Percentiles rank a stretch among this genome's conserved stretches.
phyloP scores from a whole-genome alignment of 2,797 vertebrate species.

The Sebastiscus albofasciatus region DNA sequence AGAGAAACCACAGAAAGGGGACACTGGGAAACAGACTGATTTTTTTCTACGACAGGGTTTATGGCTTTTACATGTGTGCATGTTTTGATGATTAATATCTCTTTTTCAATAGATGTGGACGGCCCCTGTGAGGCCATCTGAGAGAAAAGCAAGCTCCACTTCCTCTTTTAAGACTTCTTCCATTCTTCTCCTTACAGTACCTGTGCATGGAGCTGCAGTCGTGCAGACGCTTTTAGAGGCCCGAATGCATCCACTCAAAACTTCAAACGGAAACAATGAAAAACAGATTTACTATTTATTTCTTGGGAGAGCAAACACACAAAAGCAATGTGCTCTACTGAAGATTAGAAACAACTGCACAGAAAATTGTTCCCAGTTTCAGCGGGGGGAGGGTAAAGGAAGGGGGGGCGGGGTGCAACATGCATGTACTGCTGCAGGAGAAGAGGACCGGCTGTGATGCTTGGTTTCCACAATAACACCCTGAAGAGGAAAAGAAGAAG shows the following conservation, averaged over 20 bases:
- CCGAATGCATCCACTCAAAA: conserved; percentile 39
- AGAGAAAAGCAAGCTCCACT: neutral
- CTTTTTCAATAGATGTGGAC: neutral
- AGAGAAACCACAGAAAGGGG: conserved; percentile 16
- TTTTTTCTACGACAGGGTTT: conserved; percentile 6
- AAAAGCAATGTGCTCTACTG: conserved; percentile 60
- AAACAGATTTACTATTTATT: conserved; percentile 65
- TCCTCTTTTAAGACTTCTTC: neutral
- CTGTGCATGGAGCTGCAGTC: conserved; percentile 37
- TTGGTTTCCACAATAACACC: conserved; percentile 46
- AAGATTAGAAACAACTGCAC: conserved; percentile 75
- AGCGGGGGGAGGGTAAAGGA: no score
- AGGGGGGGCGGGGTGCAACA: neutral
- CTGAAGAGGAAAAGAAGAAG: conserved; percentile 6
- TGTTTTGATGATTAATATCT: conserved; percentile 37
- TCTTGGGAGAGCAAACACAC: conserved; percentile 53
- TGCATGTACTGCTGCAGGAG: conserved; percentile 37
- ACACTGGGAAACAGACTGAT: conserved; percentile 7
- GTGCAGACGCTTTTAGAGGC: neutral
- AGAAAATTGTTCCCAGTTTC: conserved; percentile 68
- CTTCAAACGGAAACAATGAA: conserved; percentile 63
- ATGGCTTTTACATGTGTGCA: conserved; percentile 48
- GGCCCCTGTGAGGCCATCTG: neutral
- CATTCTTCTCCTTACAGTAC: conserved; percentile 2
- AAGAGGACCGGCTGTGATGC: conserved; percentile 25